Evolutionary conservation across 2,888 invertebrate species (phyloP).

Genomic region (Noctua janthina): DNA sequence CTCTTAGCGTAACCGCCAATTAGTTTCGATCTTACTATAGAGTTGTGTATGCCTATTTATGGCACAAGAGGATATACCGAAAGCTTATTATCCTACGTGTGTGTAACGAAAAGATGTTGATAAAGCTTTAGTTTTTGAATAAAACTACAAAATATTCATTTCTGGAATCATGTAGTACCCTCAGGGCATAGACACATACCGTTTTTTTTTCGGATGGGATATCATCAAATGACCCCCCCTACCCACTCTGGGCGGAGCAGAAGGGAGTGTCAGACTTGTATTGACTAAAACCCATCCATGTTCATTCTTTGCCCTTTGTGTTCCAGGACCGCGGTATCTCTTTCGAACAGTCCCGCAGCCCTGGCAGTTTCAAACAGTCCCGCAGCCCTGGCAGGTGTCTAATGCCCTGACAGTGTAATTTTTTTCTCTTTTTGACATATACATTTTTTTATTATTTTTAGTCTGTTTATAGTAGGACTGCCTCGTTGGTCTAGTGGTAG

Average conservation of each 20-base stretch:
- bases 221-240: too few relatives aligned
- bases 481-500: too few relatives aligned
- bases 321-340: too few relatives aligned
- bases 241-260: too few relatives aligned
- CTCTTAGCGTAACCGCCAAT: conserved; percentile 43
- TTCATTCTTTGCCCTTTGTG: too few relatives aligned
- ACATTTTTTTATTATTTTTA: background rate
- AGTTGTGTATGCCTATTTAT: conserved; percentile 4
- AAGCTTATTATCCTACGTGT: background rate
- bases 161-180: background rate
- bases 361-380: too few relatives aligned
- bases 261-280: too few relatives aligned
- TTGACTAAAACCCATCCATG: too few relatives aligned
- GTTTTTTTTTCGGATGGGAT: too few relatives aligned
- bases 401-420: background rate
- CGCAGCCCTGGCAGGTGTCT: too few relatives aligned
- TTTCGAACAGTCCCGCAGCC: too few relatives aligned
- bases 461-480: background rate
- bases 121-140: background rate
- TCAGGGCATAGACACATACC: background rate
- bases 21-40: conserved; percentile 27
- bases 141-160: background rate
- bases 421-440: background rate
- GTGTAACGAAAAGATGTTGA: background rate
- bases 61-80: background rate